Evolutionary conservation across 2,888 invertebrate species (phyloP), one percentile per base, ranked within the genome.

Genomic region (Pyralis farinalis): DNA sequence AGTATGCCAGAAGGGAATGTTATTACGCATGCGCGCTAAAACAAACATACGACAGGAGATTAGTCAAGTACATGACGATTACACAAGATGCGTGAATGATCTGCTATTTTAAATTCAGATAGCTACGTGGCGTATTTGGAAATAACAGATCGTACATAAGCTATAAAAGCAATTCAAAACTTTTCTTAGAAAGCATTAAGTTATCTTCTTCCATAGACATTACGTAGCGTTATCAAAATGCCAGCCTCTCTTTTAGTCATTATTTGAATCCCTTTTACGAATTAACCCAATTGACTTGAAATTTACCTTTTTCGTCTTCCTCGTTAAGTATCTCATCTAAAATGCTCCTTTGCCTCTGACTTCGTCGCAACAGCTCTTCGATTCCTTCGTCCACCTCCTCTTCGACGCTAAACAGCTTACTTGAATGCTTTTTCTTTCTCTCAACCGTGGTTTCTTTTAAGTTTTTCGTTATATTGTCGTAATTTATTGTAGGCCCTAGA

Each of bases 301-400:
- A 78, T 71, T 87, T 90, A 90, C 90, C 90, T 90, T 89, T 87
- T 72, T 76, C 86, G 58, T 90, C 89, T 85, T 92, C 92, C 65
- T 91, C 88, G 64, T 90, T 91, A 45, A 93, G 81, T 57, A 94
- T 92, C 76, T 94, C 93, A 55, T 92, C 93, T 60, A 94, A 87
- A 59, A 93, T 91, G 76, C 92, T 93, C 71, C 94, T 90, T 72
- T 94, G 94, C 60, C 90, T 91, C 70, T 92, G 91, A 52, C 93
- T 92, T 59, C 93, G 90, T 70, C 82, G 90, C 34, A 94, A 80
- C 42, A 94, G 81, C 44, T 90, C 92, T 71, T 93, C 93, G 57
- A 93, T 74, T 53, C 91, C 91, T 40, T 91, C 91, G 59, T 93
- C 92, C 9, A 81, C 84, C 42, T 91, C 91, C 43, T 91, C 91